Conservation (phyloP, 1,140 invertebrate species). For the Trissolcus basalis region DNA sequence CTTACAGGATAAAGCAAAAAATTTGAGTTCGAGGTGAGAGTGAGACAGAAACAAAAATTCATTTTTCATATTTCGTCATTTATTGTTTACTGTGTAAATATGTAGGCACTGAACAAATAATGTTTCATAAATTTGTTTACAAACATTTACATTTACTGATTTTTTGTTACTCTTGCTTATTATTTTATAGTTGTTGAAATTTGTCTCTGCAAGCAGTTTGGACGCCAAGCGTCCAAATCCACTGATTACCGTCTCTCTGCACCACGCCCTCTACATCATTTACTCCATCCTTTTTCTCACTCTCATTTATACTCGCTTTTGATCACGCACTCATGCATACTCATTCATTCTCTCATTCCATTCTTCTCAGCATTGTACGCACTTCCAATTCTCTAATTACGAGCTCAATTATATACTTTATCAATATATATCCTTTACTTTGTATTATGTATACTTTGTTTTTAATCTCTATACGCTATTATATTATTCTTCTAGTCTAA, state of each 20-base stretch:
- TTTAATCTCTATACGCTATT: conserved; percentile 72
- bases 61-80: conserved; percentile 72
- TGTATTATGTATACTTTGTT: conserved; percentile 70
- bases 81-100: conserved; percentile 76
- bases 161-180: conserved; percentile 39
- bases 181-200: conserved; percentile 20
- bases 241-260: conserved; percentile 58
- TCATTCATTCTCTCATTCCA: conserved; percentile 12
- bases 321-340: not conserved
- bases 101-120: conserved; percentile 77
- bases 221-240: conserved; percentile 45
- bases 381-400: conserved; percentile 68
- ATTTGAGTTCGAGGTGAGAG: conserved; percentile 43
- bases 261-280: conserved; percentile 40
- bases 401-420: conserved; percentile 70
- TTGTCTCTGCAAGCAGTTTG: conserved; percentile 64
- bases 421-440: conserved; percentile 72
- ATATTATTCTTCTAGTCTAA: conserved; percentile 73
- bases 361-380: conserved; percentile 67
- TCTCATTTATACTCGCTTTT: not conserved
- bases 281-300: conserved; percentile 6
- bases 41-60: conserved; percentile 61
- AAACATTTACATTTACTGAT: conserved; percentile 76
- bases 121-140: conserved; percentile 76
- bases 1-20: conserved; percentile 30